A percentile compares a stretch with the other conserved stretches of the same genome.
Evolutionary conservation across 2,888 invertebrate species (phyloP).

Genomic region (Gonocerus acuteangulatus): DNA sequence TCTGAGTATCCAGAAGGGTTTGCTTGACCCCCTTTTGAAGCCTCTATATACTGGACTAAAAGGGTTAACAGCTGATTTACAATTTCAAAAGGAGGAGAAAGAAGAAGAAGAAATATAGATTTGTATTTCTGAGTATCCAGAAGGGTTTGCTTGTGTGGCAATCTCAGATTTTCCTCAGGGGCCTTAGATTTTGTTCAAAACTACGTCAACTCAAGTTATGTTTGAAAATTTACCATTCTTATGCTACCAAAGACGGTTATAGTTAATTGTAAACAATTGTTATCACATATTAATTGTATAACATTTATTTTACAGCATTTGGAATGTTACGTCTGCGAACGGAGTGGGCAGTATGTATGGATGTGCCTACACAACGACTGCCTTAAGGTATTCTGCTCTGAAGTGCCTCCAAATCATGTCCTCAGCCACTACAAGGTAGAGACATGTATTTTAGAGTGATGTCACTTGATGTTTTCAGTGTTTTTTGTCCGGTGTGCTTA

Average conservation of each 20-base stretch:
- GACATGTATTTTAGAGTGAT: neutral
- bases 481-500: no score
- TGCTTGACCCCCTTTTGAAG: no score
- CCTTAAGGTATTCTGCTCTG: constrained; percentile 73
- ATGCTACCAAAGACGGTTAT: no score
- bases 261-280: no score
- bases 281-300: constrained; percentile 47
- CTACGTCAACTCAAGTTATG: neutral
- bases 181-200: neutral
- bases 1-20: no score
- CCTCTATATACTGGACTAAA: no score
- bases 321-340: constrained; percentile 32
- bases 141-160: no score
- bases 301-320: constrained; percentile 45
- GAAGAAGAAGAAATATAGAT: no score
- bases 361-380: constrained; percentile 75
- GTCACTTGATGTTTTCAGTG: neutral
- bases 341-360: constrained; percentile 55
- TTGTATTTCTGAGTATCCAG: no score
- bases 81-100: no score
- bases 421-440: constrained; percentile 43
- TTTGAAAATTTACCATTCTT: no score
- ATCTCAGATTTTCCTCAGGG: neutral
- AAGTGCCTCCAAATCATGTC: constrained; percentile 74
- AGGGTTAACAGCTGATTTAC: no score